These are phyloP conservation scores for Cantharis nigra DNA, from an alignment of 2,888 invertebrate genomes.

Conservation along the genomic window DNA sequence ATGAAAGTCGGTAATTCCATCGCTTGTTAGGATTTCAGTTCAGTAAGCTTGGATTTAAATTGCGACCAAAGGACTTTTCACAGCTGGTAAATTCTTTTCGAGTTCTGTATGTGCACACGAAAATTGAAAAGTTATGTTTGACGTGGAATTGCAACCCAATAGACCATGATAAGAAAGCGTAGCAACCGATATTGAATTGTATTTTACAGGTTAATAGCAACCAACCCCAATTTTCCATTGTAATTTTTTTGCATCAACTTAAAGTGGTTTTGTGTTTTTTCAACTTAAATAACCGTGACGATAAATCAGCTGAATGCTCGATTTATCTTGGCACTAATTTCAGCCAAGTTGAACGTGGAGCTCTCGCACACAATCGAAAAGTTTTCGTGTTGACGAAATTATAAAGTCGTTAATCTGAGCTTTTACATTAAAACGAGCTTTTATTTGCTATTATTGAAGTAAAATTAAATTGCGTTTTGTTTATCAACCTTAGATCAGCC, in stretches of 20 bases:
- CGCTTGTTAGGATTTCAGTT: not conserved
- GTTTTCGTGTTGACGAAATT: not conserved
- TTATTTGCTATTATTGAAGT: not conserved
- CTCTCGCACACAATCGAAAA: not conserved
- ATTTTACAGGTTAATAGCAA: not conserved
- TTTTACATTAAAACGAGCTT: not conserved
- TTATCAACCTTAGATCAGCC: not conserved
- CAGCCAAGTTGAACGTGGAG: not conserved
- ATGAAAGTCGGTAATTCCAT: not conserved
- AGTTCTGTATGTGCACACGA: not conserved
- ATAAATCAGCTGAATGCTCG: not conserved
- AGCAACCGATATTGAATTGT: not conserved
- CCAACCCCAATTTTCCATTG: not conserved
- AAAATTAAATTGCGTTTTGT: not conserved
- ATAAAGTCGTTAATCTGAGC: not conserved
- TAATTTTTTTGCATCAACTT: not conserved
- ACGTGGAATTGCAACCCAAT: not conserved
- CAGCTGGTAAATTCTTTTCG: not conserved
- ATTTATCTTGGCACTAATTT: not conserved
- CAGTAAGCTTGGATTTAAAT: not conserved
- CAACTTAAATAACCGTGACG: not conserved
- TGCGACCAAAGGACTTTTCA: not conserved
- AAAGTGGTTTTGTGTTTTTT: not conserved
- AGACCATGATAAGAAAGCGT: not conserved
- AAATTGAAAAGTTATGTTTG: not conserved